phyloP scores from a whole-genome alignment of 2,888 invertebrate species.

The Euproctis similis region DNA sequence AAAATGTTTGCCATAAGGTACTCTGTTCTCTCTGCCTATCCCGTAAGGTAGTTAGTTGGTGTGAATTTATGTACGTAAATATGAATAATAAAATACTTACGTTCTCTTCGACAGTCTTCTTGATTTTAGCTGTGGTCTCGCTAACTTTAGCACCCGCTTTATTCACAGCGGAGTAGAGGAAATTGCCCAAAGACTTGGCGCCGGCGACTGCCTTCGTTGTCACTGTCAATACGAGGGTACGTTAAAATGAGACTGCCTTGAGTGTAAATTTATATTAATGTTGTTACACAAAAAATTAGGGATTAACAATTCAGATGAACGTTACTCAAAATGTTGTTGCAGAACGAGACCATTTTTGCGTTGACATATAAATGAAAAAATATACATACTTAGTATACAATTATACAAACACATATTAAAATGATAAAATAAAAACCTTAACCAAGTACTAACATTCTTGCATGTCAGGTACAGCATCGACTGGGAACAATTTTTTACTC shows the following conservation, averaged over 20 bases:
- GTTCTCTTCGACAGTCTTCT: slow-evolving; percentile 97
- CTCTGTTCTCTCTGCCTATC: too few relatives aligned
- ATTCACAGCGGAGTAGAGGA: slow-evolving; percentile 95
- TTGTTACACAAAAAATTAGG: too few relatives aligned
- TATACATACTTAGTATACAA: neutral
- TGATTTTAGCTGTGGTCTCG: slow-evolving; percentile 93
- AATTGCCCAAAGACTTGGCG: slow-evolving; percentile 93
- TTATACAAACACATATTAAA: neutral
- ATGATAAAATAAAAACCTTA: slow-evolving; percentile 19
- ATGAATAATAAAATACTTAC: slow-evolving; percentile 74
- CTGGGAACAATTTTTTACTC: slow-evolving; percentile 53
- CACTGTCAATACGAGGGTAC: slow-evolving; percentile 66
- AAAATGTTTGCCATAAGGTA: too few relatives aligned
- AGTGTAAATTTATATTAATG: too few relatives aligned
- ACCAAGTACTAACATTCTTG: slow-evolving; percentile 66
- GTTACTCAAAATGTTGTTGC: too few relatives aligned
- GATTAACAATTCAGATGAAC: too few relatives aligned
- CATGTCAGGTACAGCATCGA: slow-evolving; percentile 65
- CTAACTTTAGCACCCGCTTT: slow-evolving; percentile 95
- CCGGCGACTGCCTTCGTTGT: slow-evolving; percentile 92
- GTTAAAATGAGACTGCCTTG: too few relatives aligned
- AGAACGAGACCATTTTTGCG: too few relatives aligned
- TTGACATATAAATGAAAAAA: too few relatives aligned
- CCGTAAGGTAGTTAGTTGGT: too few relatives aligned
- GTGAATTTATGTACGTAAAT: too few relatives aligned